These are phyloP conservation scores for Ectemnius continuus DNA, from an alignment of 2,888 invertebrate species.

Conservation along the genomic window DNA sequence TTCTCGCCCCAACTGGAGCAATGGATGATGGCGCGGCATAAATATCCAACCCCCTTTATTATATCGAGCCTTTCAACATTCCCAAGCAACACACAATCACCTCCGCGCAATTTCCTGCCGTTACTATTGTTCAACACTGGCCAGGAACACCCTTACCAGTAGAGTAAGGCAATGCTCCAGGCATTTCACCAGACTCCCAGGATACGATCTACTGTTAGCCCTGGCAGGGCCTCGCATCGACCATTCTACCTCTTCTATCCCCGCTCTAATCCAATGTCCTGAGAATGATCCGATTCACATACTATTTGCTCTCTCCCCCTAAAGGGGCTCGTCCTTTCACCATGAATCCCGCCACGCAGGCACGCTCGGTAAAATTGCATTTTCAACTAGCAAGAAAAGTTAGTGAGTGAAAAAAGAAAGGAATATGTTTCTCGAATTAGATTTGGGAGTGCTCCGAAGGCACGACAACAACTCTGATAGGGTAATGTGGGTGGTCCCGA, in stretches of 20 bases:
- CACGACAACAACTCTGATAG: too few relatives aligned
- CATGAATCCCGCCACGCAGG: too few relatives aligned
- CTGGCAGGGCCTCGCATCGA: neutral
- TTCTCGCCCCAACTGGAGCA: slow-evolving; percentile 34
- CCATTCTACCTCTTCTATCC: neutral
- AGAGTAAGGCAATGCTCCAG: slow-evolving; percentile 26
- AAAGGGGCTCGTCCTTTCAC: too few relatives aligned
- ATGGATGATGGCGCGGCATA: slow-evolving; percentile 54
- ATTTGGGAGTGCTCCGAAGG: too few relatives aligned
- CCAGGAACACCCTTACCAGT: slow-evolving; percentile 39
- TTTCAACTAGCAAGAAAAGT: neutral
- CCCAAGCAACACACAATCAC: slow-evolving; percentile 44
- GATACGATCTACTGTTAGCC: neutral
- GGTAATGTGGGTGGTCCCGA: neutral
- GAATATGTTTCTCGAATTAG: neutral
- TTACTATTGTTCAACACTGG: slow-evolving; percentile 37
- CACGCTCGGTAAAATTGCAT: too few relatives aligned
- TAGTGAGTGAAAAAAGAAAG: neutral
- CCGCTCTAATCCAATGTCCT: neutral
- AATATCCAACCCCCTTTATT: slow-evolving; percentile 66
- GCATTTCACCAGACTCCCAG: slow-evolving; percentile 44
- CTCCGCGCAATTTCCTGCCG: slow-evolving; percentile 44
- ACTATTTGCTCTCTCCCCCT: neutral
- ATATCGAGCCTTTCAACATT: slow-evolving; percentile 62
- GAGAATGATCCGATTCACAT: slow-evolving; percentile 12